Conservation (phyloP, 2,113 vertebrate species). For the Tupaia tana region DNA sequence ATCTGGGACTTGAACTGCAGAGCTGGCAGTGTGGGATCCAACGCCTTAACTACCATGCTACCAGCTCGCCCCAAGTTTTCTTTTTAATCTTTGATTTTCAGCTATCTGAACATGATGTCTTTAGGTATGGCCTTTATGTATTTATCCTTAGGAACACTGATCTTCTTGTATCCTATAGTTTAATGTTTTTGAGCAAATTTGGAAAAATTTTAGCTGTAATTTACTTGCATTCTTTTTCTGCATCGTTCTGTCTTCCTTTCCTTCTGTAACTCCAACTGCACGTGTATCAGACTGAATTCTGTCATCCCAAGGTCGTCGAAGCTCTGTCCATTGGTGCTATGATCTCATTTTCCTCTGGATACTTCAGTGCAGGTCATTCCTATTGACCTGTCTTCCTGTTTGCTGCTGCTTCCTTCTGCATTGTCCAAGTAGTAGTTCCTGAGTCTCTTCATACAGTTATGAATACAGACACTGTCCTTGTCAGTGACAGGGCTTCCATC, state of each 20-base stretch:
- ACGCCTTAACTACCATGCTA: too few species aligned
- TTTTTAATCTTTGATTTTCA: too few species aligned
- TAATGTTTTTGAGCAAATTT: background rate
- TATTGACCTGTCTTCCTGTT: background rate
- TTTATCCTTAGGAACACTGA: background rate
- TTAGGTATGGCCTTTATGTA: background rate
- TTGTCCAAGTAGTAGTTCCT: background rate
- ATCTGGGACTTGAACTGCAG: too few species aligned
- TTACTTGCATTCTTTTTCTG: background rate
- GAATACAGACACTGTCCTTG: too few species aligned
- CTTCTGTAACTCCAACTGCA: background rate
- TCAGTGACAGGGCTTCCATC: background rate
- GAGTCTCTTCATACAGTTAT: background rate
- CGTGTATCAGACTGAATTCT: rapidly evolving
- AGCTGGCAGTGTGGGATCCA: too few species aligned
- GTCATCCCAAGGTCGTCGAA: rapidly evolving
- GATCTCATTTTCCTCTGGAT: too few species aligned
- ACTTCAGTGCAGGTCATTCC: background rate
- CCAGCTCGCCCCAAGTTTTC: too few species aligned
- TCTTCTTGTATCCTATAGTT: background rate
- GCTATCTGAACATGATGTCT: background rate
- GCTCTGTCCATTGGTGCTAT: background rate
- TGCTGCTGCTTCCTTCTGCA: background rate
- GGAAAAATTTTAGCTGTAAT: background rate
- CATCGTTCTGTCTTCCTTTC: background rate